Evolutionary conservation across 2,888 invertebrate genomes (phyloP).

Genomic region (Ennomos quercinarius): DNA sequence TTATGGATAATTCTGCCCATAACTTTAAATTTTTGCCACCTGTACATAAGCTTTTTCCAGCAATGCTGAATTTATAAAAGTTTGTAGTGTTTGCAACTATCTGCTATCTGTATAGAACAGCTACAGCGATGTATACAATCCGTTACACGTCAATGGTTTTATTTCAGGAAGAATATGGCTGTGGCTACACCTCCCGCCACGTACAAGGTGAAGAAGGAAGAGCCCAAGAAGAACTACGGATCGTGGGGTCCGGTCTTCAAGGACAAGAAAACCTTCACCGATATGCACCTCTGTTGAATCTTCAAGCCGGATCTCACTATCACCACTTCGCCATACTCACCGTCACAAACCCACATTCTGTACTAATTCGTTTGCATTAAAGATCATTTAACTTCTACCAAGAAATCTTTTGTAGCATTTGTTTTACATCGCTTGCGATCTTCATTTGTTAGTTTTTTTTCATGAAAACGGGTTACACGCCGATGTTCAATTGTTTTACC

Average conservation of each 20-base stretch:
- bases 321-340: conserved; percentile 45
- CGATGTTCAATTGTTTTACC: background rate
- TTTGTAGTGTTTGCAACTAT: too few relatives aligned
- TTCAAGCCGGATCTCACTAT: conserved; percentile 53
- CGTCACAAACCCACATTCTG: conserved; percentile 47
- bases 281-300: conserved; percentile 88
- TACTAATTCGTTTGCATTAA: background rate
- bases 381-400: background rate
- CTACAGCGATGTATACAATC: too few relatives aligned
- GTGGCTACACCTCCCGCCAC: conserved; percentile 55
- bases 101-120: too few relatives aligned
- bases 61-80: too few relatives aligned
- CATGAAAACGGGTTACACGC: background rate
- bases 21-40: too few relatives aligned
- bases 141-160: background rate
- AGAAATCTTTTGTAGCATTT: too few relatives aligned
- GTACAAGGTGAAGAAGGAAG: conserved; percentile 68
- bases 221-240: conserved; percentile 83
- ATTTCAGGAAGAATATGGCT: conserved; percentile 63
- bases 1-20: too few relatives aligned
- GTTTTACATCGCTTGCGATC: too few relatives aligned
- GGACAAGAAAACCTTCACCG: conserved; percentile 89
- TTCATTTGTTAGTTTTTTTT: background rate
- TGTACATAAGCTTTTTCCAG: too few relatives aligned
- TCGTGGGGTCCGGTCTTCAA: conserved; percentile 91